Percentiles rank a stretch among this genome's conserved stretches.
These are phyloP conservation scores for Phyllostomus discolor DNA, from an alignment of 2,113 vertebrate species.

Conservation along the genomic window DNA sequence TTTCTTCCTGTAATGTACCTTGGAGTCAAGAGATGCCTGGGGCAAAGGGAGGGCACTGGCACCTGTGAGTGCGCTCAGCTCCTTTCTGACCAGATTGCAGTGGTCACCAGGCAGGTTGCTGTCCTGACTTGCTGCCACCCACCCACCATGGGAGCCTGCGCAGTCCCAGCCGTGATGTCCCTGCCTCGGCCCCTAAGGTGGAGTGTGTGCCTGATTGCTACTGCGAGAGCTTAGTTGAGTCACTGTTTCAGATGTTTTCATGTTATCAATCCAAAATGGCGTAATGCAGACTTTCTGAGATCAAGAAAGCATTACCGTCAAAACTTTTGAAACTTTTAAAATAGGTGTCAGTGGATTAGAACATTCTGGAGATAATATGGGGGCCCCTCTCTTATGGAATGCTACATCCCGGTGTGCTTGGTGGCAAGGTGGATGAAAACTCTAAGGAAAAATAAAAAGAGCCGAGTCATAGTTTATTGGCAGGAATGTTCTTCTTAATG, in stretches of 20 bases:
- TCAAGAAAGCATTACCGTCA: neutral
- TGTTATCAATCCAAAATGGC: neutral
- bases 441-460: neutral
- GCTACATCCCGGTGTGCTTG: neutral
- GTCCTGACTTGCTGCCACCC: neutral
- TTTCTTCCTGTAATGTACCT: neutral
- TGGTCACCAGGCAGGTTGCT: neutral
- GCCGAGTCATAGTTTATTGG: neutral
- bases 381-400: neutral
- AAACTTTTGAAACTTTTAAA: neutral
- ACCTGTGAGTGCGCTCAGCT: rapidly evolving
- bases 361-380: neutral
- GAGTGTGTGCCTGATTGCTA: neutral
- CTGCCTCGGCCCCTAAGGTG: neutral
- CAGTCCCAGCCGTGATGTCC: rapidly evolving
- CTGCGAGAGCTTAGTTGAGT: neutral
- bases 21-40: neutral
- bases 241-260: neutral
- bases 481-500: neutral
- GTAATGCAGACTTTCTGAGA: neutral
- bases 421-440: neutral
- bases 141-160: neutral
- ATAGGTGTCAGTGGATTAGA: neutral
- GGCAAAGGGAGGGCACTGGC: neutral
- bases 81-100: neutral